Base-by-base conservation (phyloP, 2,113 vertebrate genomes). In the Xenopus laevis region DNA sequence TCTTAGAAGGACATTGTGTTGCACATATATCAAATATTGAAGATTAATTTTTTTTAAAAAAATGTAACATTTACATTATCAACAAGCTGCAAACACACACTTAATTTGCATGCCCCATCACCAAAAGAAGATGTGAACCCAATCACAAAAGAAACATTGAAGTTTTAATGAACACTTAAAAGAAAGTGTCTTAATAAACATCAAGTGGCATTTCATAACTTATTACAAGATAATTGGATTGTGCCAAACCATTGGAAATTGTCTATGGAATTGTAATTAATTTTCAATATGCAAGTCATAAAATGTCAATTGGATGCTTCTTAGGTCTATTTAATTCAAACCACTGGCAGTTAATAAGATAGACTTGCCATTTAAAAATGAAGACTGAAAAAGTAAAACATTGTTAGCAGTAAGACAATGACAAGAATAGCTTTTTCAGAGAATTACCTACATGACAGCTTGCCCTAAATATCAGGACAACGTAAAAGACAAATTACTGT, bases 141-240 rank as follows among this genome's bases (percentile, higher is more conserved):
- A 81, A 2, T 68, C 62, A 81, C 15, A 47, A 4, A 50, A 57
- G 65, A 67, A 66, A 70, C 74, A 70, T 30, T 77, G 74, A 77
- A 18, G 60, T 70, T 69, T 40, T 77, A 77, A 77, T 70, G 67
- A 77, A 52, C 60, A 77, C 74, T 69, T 77, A 57, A 70, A 77
- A 64, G 67, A 53, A 77, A 77, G 74, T 70, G 59, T 77, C 74
- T 77, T 70, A 77, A 77, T 77, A 77, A 77, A 77, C 67, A 76
- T 68, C 65, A 77, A 77, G 69, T 77, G 60, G 60, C 74, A 77
- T 77, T 77, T 77, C 67, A 77, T 64, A 64, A 77, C 67, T 63
- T 77, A 77, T 77, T 77, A 70, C 74, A 70, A 77, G 66, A 63
- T 77, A 77, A 77, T 77, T 77, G 69, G 74, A 70, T 77, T 77